phyloP scores from a whole-genome alignment of 1,140 invertebrate genomes.

The Brachionus calyciflorus region DNA sequence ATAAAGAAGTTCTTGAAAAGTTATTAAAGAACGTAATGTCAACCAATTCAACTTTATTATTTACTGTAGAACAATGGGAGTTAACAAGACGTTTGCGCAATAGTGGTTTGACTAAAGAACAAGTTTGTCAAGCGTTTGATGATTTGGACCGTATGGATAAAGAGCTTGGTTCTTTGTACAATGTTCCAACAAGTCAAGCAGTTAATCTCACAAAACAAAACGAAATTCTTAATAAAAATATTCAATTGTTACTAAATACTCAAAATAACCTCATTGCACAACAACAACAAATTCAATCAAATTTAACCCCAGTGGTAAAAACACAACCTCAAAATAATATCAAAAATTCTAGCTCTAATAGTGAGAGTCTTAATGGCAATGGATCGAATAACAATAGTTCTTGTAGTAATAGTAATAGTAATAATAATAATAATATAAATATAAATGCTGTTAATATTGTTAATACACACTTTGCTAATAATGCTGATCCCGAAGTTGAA shows the following conservation, averaged over 20 bases:
- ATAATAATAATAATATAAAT: too few species aligned
- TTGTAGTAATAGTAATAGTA: too few species aligned
- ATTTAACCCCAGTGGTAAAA: not conserved
- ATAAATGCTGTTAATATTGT: not conserved
- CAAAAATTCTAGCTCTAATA: too few species aligned
- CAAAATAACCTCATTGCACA: not conserved
- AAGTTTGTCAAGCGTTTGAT: conserved; percentile 59
- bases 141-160: conserved; percentile 57
- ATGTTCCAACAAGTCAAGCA: not conserved
- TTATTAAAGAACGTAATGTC: conserved; percentile 40
- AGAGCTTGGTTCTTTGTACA: conserved; percentile 37
- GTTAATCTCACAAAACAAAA: conserved; percentile 13
- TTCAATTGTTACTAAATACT: not conserved
- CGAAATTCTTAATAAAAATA: not conserved
- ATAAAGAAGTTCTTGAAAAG: conserved; percentile 38
- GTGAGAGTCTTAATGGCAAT: not conserved
- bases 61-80: conserved; percentile 61
- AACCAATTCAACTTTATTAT: conserved; percentile 49
- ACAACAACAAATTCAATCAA: not conserved
- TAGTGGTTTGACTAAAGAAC: conserved; percentile 60
- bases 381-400: not conserved
- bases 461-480: not conserved
- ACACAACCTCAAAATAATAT: too few species aligned
- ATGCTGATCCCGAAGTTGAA: conserved; percentile 6
- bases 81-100: conserved; percentile 58